phyloP scores from a whole-genome alignment of 2,888 invertebrate species.

The Apamea sordens region DNA sequence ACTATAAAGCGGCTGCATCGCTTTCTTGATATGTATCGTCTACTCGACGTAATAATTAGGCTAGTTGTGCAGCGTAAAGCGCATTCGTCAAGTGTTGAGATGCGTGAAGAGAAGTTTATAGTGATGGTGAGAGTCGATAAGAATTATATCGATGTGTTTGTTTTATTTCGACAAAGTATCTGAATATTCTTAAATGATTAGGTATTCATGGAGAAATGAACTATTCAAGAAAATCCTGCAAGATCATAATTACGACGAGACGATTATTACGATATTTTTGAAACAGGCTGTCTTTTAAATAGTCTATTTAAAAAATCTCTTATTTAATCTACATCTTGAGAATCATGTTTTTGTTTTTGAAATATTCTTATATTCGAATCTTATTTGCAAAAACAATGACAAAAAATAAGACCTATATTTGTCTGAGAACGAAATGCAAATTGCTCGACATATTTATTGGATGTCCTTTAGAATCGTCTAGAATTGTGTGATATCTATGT shows the following conservation, averaged over 20 bases:
- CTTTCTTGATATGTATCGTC: constrained; percentile 52
- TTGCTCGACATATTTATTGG: constrained; percentile 41
- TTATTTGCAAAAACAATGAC: background rate
- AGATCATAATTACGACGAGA: background rate
- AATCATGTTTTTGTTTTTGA: background rate
- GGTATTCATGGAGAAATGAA: background rate
- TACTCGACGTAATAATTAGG: constrained; percentile 74
- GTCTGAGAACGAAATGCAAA: constrained; percentile 36
- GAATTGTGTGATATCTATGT: constrained; percentile 45
- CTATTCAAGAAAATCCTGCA: background rate
- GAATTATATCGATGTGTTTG: constrained; percentile 39
- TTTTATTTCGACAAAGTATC: background rate
- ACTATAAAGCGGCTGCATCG: constrained; percentile 59
- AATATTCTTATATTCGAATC: background rate
- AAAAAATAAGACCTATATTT: constrained; percentile 12
- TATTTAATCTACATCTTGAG: background rate
- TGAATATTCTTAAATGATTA: background rate
- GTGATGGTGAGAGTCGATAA: constrained; percentile 63
- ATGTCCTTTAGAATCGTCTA: constrained; percentile 37
- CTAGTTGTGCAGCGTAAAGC: constrained; percentile 79
- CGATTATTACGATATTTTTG: background rate
- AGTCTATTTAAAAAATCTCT: background rate
- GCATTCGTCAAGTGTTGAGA: constrained; percentile 85
- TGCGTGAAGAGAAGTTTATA: constrained; percentile 72
- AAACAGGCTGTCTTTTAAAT: background rate